Evolutionary conservation across 2,888 invertebrate genomes (phyloP).

Genomic region (Tanytarsus gracilentus): DNA sequence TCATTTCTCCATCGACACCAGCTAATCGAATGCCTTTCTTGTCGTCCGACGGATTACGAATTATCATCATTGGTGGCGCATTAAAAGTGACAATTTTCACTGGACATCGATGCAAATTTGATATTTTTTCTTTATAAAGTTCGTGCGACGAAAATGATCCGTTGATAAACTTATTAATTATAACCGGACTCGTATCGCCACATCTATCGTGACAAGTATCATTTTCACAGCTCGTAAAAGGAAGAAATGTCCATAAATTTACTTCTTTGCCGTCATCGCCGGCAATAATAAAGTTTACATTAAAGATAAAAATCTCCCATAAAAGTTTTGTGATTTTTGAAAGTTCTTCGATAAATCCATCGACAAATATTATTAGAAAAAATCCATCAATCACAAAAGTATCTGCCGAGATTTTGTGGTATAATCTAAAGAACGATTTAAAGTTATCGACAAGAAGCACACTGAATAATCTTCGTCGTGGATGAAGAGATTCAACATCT

Average conservation of each 20-base stretch:
- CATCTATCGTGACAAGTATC: neutral
- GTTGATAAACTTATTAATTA: constrained; percentile 1
- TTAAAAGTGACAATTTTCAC: constrained; percentile 19
- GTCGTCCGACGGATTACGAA: neutral
- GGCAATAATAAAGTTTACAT: neutral
- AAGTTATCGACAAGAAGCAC: constrained; percentile 8
- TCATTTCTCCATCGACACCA: constrained; percentile 8
- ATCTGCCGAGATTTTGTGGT: neutral
- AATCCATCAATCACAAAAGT: constrained; percentile 19
- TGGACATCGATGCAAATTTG: constrained; percentile 3
- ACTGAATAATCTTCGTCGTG: constrained; percentile 6
- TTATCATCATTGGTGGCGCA: constrained; percentile 26
- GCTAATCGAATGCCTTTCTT: neutral
- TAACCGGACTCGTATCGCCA: neutral
- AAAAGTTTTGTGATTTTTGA: neutral
- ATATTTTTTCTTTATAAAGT: neutral
- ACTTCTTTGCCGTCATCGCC: neutral
- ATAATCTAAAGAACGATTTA: neutral
- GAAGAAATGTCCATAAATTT: neutral
- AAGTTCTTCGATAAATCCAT: neutral
- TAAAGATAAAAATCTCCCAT: constrained; percentile 11
- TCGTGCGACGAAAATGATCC: neutral
- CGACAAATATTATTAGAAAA: constrained; percentile 4
- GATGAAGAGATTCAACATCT: neutral
- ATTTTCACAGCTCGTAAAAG: neutral